Percentiles rank a stretch among this genome's conserved stretches.
Conservation (phyloP, 2,888 invertebrate genomes). For the Hipparchia sbordonii region DNA sequence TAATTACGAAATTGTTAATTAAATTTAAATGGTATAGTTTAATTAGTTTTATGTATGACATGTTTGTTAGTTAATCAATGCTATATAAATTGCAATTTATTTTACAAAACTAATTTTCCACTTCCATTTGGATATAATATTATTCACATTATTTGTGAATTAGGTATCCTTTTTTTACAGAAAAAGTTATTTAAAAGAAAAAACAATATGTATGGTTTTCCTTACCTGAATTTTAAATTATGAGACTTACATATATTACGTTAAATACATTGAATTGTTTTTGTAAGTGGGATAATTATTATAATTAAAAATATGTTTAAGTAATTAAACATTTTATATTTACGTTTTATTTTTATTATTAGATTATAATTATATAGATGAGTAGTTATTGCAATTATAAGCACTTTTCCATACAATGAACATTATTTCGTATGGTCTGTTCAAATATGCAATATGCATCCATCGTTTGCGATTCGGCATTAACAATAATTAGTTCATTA, state of each 20-base stretch:
- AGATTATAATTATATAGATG: constrained; percentile 29
- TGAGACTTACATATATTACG: constrained; percentile 2
- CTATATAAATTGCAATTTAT: constrained; percentile 18
- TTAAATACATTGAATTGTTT: constrained; percentile 23
- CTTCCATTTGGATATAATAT: background rate
- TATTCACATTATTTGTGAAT: background rate
- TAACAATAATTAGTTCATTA: too few species aligned
- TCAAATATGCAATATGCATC: too few species aligned
- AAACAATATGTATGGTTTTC: background rate
- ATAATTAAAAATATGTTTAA: constrained; percentile 35
- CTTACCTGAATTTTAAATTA: background rate
- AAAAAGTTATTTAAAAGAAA: background rate
- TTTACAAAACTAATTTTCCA: background rate
- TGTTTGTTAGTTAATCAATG: constrained; percentile 21
- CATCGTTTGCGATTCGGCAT: too few species aligned
- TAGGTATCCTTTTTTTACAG: background rate
- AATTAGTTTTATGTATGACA: constrained; percentile 11
- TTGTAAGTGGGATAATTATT: constrained; percentile 31
- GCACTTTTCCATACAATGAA: constrained; percentile 31
- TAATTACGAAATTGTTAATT: constrained; percentile 9
- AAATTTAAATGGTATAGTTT: constrained; percentile 3
- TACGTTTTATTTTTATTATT: constrained; percentile 36
- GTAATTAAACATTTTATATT: constrained; percentile 33
- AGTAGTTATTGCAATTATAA: constrained; percentile 37
- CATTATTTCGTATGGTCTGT: background rate